Base-by-base conservation (phyloP, 2,113 vertebrate species). In the Coturnix japonica region DNA sequence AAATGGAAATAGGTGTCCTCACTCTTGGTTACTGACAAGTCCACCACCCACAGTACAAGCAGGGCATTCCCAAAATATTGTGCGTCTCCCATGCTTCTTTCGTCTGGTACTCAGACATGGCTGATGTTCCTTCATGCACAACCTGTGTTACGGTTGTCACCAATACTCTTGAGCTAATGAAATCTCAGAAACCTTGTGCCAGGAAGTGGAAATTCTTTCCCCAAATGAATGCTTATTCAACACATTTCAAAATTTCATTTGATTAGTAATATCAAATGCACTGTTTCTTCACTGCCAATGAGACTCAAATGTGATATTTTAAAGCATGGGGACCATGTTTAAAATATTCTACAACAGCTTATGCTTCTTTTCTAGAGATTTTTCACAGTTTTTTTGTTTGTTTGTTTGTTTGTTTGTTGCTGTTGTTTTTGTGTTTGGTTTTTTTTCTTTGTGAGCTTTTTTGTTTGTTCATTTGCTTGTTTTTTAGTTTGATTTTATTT, bases 51-150 rank as follows among this genome's bases (percentile, higher is more conserved):
- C 61, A 30, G 7, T 13, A 61, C 59, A 9, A 79, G 47, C 70
- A 87, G 61, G 5, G 8, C 51, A 21, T 23, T 85, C 53, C 63
- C 21, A 72, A 47, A 2, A 44, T 12, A 13, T 4, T 31, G 4
- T 20, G 11, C 54, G 22, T 35, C 22, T 76, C 25, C 13, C 33
- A 13, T 8, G 19, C 13, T 57, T 69, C 46, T 83, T 81, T 56
- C 10, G 19, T 51, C 6, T 7, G 39, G 28, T 41, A 59, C 20
- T 22, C 2, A 53, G 22, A 6, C 31, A 35, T 8, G 12, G 25
- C 19, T 8, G 6, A n/a, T 39, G 41, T 90, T 74, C 56, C 33
- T 39, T 14, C 2, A 0, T 14, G 12, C 0, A 0, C n/a, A 22
- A 39, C 37, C 13, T 35, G 47, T 81, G n/a, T 30, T 81, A 57